phyloP scores from a whole-genome alignment of 2,888 invertebrate genomes.

The Clostera curtula region DNA sequence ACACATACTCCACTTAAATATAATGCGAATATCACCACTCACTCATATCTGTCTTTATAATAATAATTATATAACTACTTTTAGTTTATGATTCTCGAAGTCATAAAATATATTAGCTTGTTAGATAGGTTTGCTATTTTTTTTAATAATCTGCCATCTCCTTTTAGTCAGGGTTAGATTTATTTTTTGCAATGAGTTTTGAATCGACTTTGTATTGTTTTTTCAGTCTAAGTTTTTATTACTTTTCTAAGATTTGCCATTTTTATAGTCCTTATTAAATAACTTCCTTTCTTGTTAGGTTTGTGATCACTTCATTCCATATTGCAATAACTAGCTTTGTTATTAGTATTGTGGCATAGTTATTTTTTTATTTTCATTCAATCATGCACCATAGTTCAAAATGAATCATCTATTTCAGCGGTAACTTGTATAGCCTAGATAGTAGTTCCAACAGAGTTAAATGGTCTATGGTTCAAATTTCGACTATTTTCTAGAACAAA shows the following conservation, averaged over 20 bases:
- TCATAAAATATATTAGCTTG: constrained; percentile 3
- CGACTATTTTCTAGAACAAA: constrained; percentile 13
- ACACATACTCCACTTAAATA: constrained; percentile 47
- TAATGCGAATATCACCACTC: constrained; percentile 47
- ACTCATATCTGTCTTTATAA: constrained; percentile 68
- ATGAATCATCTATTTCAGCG: constrained; percentile 28
- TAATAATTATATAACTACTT: constrained; percentile 22
- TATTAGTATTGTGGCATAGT: no score
- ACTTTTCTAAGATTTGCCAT: no score
- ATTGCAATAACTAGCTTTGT: no score
- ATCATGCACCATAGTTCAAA: constrained; percentile 46
- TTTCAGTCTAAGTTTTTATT: no score
- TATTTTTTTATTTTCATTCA: constrained; percentile 10
- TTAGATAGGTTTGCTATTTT: no score
- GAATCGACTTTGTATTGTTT: no score
- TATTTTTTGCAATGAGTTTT: no score
- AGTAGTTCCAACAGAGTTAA: constrained; percentile 11
- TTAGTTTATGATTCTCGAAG: constrained; percentile 2
- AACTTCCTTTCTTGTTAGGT: no score
- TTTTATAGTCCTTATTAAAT: no score
- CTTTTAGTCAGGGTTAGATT: no score
- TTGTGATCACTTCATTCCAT: no score
- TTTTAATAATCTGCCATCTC: no score
- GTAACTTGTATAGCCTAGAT: constrained; percentile 38
- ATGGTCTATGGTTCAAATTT: constrained; percentile 7